Base-by-base conservation (phyloP, 2,113 vertebrate species). In the Peucedramus taeniatus region DNA sequence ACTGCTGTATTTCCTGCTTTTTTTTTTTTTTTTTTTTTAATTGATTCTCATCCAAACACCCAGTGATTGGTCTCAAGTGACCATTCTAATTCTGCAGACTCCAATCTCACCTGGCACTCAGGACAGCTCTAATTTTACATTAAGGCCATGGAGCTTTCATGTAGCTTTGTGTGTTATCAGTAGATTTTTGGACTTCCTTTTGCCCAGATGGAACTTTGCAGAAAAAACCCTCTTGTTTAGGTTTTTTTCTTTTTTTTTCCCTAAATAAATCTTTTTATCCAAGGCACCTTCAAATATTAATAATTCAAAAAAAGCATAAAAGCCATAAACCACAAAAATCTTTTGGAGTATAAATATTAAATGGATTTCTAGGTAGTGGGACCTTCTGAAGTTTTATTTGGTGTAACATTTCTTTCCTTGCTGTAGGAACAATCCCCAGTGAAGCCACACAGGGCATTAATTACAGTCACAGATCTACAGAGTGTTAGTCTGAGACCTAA, bases 401-500 rank as follows among this genome's bases (percentile, higher is more conserved):
- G 83, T 81, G 65, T 94, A 57, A 79, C 33, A 6, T 88, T 85
- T 95, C 33, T 65, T 80, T 97, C 90, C 28, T 83, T 57, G 35
- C 39, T 96, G 88, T 54, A 98, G 97, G 97, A 94, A 88, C 47
- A 71, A 69, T 93, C 97, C 42, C 96, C 98, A 66, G 75, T 44
- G 23, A 95, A 94, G 64, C 87, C 69, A 65, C 33, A 21, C 50
- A 93, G 91, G 39, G 97, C 98, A 11, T 93, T 98, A 82, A 93
- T 99, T 90, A 98, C 98, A 14, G 79, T 98, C 77, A 98, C 97
- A 40, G 98, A 98, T 83, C 87, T 99, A 72, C 98, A 98, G 51
- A 97, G 93, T 22, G 65, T 98, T 84, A 94, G 80, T 72, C 96
- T 99, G 87, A 98, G 97, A 81, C 79, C 97, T 60, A 97, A 97